Conservation (phyloP, 2,113 vertebrate genomes). For the Corythornis cristatus region DNA sequence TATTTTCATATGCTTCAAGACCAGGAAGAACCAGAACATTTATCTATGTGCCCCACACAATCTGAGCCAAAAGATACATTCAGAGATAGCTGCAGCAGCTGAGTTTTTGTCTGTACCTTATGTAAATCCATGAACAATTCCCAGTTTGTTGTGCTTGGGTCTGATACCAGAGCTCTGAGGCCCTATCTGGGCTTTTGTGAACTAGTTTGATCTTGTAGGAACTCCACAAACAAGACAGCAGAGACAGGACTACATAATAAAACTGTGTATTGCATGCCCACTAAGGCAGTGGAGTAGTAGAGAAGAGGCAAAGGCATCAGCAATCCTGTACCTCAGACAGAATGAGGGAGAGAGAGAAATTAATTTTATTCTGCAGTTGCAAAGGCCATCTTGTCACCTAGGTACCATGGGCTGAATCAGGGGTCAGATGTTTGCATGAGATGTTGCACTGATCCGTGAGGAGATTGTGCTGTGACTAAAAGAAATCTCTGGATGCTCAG, state of each 20-base stretch:
- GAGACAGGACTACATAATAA: neutral
- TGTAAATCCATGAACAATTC: neutral
- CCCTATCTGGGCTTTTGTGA: neutral
- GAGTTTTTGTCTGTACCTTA: neutral
- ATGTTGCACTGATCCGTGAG: fast-evolving
- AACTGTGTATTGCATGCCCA: neutral
- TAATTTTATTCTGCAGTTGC: neutral
- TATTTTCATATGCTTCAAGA: slow-evolving; percentile 5
- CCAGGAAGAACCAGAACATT: neutral
- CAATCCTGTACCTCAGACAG: neutral
- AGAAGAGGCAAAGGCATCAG: neutral
- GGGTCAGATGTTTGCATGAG: neutral
- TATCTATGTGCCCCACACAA: neutral
- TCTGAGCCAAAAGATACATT: neutral
- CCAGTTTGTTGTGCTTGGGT: neutral
- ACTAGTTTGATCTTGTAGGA: neutral
- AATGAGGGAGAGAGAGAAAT: neutral
- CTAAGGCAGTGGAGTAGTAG: neutral
- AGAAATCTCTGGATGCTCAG: neutral
- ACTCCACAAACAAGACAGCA: neutral
- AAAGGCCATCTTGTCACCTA: neutral
- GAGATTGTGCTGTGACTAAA: neutral
- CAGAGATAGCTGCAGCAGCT: neutral
- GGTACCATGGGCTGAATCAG: neutral
- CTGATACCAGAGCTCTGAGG: neutral